phyloP scores from a whole-genome alignment of 1,140 invertebrate species.

The Leptinotarsa lineolata region DNA sequence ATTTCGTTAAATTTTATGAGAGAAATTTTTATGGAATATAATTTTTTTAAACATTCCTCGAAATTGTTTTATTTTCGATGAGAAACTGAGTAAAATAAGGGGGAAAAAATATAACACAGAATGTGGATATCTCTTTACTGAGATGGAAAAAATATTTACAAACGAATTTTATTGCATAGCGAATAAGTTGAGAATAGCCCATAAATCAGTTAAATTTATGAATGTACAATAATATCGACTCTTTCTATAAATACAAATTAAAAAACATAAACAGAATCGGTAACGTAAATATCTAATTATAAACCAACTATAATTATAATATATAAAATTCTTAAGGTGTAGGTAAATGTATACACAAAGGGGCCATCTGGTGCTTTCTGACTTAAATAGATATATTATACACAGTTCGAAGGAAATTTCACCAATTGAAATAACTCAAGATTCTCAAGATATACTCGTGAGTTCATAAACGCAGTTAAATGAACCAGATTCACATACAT shows the following conservation, averaged over 20 bases:
- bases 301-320: conserved; percentile 48
- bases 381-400: conserved; percentile 55
- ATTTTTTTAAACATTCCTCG: not conserved
- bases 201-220: conserved; percentile 25
- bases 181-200: conserved; percentile 32
- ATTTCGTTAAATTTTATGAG: too few species aligned
- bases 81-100: not conserved
- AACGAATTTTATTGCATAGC: conserved; percentile 35
- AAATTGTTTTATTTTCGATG: not conserved
- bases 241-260: conserved; percentile 39
- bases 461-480: not conserved
- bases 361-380: conserved; percentile 52
- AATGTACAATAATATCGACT: conserved; percentile 30
- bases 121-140: not conserved
- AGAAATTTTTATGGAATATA: too few species aligned
- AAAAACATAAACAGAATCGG: conserved; percentile 41
- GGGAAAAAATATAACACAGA: not conserved
- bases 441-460: conserved; percentile 37
- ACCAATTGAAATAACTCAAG: conserved; percentile 41
- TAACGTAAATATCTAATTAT: conserved; percentile 48
- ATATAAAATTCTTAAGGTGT: conserved; percentile 53
- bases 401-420: conserved; percentile 52
- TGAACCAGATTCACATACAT: not conserved
- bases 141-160: conserved; percentile 23
- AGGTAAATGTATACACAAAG: conserved; percentile 53